These are phyloP conservation scores for Dasyurus viverrinus DNA, from an alignment of 2,113 vertebrate genomes.

Conservation along the genomic window DNA sequence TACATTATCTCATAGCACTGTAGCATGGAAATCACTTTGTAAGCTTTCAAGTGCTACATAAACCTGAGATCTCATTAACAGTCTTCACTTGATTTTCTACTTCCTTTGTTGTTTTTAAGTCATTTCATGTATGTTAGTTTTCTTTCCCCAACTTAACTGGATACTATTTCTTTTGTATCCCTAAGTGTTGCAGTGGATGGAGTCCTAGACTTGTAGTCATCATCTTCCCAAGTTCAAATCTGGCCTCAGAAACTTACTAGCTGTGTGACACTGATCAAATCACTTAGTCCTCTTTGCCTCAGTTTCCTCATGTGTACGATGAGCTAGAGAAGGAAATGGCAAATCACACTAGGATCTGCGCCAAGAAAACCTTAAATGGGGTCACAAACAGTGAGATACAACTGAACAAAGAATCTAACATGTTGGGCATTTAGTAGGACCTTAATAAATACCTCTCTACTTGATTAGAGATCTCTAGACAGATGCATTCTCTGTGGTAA, in stretches of 20 bases:
- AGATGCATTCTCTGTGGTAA: not conserved
- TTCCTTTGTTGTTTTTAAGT: not conserved
- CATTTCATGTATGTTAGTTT: not conserved
- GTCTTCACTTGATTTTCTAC: not conserved
- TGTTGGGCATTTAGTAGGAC: not conserved
- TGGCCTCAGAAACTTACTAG: not conserved
- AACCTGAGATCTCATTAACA: not conserved
- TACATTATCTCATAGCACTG: not conserved
- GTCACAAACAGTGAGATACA: not conserved
- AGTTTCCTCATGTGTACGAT: not conserved
- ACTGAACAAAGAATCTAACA: not conserved
- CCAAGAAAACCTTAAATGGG: not conserved
- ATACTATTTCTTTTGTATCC: not conserved
- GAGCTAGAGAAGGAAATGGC: not conserved
- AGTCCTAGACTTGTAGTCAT: not conserved
- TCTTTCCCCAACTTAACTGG: not conserved
- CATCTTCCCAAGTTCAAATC: not conserved
- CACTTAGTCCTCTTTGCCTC: not conserved
- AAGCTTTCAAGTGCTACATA: not conserved
- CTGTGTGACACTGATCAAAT: not conserved
- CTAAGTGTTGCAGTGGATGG: not conserved
- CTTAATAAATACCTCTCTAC: not conserved
- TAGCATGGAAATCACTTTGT: not conserved
- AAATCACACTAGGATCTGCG: not conserved
- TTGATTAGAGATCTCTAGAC: not conserved